Percentiles rank a stretch among this genome's conserved stretches.
Conservation (phyloP, 2,113 vertebrate species). For the Puma concolor region DNA sequence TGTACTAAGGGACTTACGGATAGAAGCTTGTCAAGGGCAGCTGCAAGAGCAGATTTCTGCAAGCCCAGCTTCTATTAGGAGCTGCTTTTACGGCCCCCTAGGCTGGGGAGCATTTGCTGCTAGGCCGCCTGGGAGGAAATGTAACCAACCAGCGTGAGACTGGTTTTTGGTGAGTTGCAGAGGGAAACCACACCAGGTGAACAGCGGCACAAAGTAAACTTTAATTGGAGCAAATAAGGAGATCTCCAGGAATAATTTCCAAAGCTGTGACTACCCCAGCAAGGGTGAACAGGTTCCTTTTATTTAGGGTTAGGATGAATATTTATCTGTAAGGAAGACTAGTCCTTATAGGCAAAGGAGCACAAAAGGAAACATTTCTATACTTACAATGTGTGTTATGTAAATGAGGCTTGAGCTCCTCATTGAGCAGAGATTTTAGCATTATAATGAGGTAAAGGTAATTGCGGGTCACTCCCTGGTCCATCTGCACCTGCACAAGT, state of each 20-base stretch:
- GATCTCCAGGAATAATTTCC: not conserved
- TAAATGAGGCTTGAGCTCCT: not conserved
- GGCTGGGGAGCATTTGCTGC: not conserved
- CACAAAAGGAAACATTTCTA: not conserved
- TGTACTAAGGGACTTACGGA: not conserved
- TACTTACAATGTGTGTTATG: not conserved
- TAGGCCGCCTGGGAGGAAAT: not conserved
- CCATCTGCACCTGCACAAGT: rapidly evolving
- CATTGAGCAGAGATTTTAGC: not conserved
- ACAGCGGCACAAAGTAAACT: not conserved
- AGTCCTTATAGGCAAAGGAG: not conserved
- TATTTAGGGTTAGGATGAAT: not conserved
- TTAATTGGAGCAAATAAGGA: not conserved
- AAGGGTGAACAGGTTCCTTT: not conserved
- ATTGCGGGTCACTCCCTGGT: not conserved
- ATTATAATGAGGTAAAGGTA: not conserved
- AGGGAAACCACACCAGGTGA: not conserved
- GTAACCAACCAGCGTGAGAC: not conserved
- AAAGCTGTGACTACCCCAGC: not conserved
- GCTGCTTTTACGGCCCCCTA: not conserved
- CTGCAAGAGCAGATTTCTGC: not conserved
- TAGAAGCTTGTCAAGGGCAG: not conserved
- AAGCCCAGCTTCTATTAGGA: not conserved
- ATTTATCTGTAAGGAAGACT: not conserved
- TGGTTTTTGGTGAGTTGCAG: not conserved